Evolutionary conservation across 2,113 vertebrate genomes (phyloP), one percentile per base, ranked within the genome.

Genomic region (Haliaeetus leucogaster): DNA sequence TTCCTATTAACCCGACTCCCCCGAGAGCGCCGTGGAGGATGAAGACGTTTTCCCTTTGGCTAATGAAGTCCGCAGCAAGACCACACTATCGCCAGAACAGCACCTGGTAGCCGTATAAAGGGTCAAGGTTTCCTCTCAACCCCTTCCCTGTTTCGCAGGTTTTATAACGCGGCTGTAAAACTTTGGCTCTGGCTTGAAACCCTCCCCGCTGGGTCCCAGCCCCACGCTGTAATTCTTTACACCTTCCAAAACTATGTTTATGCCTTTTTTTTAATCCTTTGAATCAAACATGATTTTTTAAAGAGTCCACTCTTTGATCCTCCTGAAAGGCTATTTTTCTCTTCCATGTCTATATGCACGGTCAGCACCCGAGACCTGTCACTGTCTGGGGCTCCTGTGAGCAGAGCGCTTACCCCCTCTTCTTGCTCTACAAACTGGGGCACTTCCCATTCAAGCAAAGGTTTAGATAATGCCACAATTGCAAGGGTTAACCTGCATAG

Each of bases 1-100:
- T 58, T 94, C 94, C 91, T 22, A 96, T 97, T 97, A 96, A 92
- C 87, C 47, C 13, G 3, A 1, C n/a, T 93, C 95, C 97, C 94
- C 73, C 1, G 82, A 38, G 95, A 89, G 55, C 2, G 1, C 70
- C 4, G 25, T 3, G 4, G 13, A 82, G 17, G 96, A 95, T 91
- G 92, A 89, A 95, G 95, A 95, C 1, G 7, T 93, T 94, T 89
- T 90, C 76, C 91, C 79, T 45, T 42, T 30, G n/a, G 30, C 76
- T 96, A 88, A 96, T 90, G 76, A 95, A 96, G 67, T 8, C 92
- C 17, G 0, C 77, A 20, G 70, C 62, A 40, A 71, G 89, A 13
- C 77, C 90, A 26, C 16, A 0, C 45, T 22, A 40, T 16, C 0
- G 1, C 85, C 92, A 78, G 55, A 32, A 40, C 47, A 74, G 84